Percentiles rank a stretch among this genome's conserved stretches.
These are phyloP conservation scores for Atta cephalotes DNA, from an alignment of 1,140 invertebrate genomes.

Conservation along the genomic window DNA sequence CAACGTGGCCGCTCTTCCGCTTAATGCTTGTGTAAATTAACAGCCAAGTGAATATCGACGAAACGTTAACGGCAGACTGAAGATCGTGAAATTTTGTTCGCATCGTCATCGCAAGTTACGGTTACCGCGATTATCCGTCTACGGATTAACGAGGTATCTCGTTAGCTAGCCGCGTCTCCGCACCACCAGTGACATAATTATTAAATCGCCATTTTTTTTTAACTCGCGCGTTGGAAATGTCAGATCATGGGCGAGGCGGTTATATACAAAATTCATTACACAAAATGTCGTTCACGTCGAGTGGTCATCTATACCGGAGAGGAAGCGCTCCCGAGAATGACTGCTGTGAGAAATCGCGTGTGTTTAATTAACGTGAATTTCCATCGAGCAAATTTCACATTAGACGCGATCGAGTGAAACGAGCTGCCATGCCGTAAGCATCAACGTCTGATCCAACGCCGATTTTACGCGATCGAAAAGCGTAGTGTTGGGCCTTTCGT, in stretches of 20 bases:
- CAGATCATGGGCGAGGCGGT: conserved; percentile 32
- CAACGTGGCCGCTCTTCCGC: conserved; percentile 29
- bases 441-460: conserved; percentile 21
- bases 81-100: conserved; percentile 66
- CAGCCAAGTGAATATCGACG: conserved; percentile 72
- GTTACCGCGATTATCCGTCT: conserved; percentile 64
- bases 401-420: conserved; percentile 27
- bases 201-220: conserved; percentile 57
- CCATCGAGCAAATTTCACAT: conserved; percentile 38
- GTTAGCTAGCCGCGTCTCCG: conserved; percentile 62
- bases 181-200: conserved; percentile 66
- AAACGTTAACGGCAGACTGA: conserved; percentile 61
- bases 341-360: conserved; percentile 18
- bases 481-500: background rate
- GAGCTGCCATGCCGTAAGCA: background rate
- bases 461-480: conserved; percentile 32
- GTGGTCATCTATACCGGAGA: background rate
- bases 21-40: conserved; percentile 64
- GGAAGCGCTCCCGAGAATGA: conserved; percentile 23
- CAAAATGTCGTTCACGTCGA: conserved; percentile 28
- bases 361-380: conserved; percentile 55
- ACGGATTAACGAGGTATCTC: conserved; percentile 75
- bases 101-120: conserved; percentile 57
- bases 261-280: conserved; percentile 48
- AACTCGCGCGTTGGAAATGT: background rate